A percentile compares a stretch with the other conserved stretches of the same genome.
Conservation (phyloP, 2,797 vertebrate species). For the Propithecus deckenii region DNA sequence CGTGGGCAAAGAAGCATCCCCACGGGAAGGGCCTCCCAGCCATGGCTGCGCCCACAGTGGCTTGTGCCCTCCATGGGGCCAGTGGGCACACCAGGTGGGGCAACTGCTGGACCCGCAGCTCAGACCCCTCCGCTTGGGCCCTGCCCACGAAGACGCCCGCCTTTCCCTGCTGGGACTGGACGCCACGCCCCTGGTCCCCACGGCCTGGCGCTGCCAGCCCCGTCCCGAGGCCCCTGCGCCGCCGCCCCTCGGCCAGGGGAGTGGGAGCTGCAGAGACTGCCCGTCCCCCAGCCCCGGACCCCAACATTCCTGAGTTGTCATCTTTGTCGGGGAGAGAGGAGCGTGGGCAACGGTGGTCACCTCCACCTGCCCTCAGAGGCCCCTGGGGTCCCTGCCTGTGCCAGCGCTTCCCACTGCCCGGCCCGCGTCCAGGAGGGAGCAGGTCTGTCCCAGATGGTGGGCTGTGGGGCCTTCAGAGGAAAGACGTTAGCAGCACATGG, state of each 20-base stretch:
- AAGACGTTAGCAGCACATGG: neutral
- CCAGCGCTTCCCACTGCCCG: too few relatives aligned
- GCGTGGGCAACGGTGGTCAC: too few relatives aligned
- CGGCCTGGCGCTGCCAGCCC: neutral
- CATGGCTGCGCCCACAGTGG: too few relatives aligned
- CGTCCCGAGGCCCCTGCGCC: neutral
- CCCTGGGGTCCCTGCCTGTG: accelerated
- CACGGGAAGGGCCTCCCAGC: neutral
- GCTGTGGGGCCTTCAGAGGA: neutral
- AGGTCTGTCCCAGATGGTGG: neutral
- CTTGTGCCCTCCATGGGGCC: neutral
- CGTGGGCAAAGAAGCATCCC: neutral
- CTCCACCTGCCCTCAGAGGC: accelerated
- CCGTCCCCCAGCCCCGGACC: too few relatives aligned
- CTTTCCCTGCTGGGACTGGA: too few relatives aligned
- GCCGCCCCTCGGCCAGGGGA: neutral
- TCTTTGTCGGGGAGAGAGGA: too few relatives aligned
- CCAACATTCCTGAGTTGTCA: neutral
- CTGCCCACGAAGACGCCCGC: accelerated
- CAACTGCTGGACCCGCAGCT: neutral
- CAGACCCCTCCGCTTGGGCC: neutral
- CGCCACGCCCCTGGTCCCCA: neutral
- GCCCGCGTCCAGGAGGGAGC: neutral
- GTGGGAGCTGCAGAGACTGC: neutral
- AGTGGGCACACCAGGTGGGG: too few relatives aligned